Base-by-base conservation (phyloP, 1,140 invertebrate genomes). In the Drosophila sechellia region DNA sequence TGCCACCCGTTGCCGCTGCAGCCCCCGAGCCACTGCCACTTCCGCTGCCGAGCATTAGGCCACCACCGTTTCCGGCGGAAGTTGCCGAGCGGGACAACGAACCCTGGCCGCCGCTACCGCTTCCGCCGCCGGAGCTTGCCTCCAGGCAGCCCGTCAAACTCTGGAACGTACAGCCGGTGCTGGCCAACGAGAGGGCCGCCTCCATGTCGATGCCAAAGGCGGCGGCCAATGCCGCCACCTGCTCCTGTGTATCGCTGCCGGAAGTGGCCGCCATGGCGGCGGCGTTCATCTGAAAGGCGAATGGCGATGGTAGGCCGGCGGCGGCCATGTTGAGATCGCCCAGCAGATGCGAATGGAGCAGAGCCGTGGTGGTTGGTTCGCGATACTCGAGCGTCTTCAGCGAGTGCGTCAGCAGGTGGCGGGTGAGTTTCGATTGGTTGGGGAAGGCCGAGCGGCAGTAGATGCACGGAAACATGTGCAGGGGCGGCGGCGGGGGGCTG, bases 391-490 rank as follows among this genome's bases (percentile, higher is more conserved):
- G 94, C 77, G 96, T 95, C 93, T 97, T 96, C 92, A 97, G 94
- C 87, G 95, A 96, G 93, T 97, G 96, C 92, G 96, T 96, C 83
- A 97, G 94, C 92, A 97, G 96, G 94, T 97, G 96, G 90, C 96
- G 93, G 83, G 96, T 97, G 91, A 97, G 94, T 94, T 97, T 97
- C 94, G 95, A 97, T 94, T 97, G 96, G 91, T 96, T 96, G 75
- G 96, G 96, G 93, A 97, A 97, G 90, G 95, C 94, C 79, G 95
- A 95, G 91, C 96, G 96, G 94, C 96, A 97, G 94, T 97, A 97
- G 93, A 97, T 95, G 94, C 97, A 97, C 92, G 95, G 94, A 93
- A 94, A 96, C 90, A 95, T 92, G 91, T 94, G 93, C 87, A 85
- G 25, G 5, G 58, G 73, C 46, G 74, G 73, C 53, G 83, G 72